Evolutionary conservation across 2,113 vertebrate species (phyloP).

Genomic region (Boulengeromyrus knoepffleri): DNA sequence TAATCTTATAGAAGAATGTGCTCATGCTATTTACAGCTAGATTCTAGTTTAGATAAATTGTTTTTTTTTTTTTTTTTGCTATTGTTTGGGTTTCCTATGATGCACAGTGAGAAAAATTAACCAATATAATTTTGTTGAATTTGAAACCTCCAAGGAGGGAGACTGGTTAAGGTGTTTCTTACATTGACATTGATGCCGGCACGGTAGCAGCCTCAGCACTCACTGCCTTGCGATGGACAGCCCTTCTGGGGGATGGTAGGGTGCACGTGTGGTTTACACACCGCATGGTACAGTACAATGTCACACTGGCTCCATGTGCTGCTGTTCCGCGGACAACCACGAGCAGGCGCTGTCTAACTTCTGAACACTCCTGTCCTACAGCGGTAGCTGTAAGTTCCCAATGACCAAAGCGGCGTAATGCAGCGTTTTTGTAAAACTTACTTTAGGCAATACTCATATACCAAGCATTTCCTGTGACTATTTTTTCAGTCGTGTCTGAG

Average conservation of each 20-base stretch:
- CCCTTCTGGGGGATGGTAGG: not conserved
- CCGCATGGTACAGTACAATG: not conserved
- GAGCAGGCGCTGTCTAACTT: conserved; percentile 29
- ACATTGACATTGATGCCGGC: not conserved
- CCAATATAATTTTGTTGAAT: not conserved
- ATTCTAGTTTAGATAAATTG: not conserved
- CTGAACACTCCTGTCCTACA: not conserved
- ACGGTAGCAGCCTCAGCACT: not conserved
- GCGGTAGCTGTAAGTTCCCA: not conserved
- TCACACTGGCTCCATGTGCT: not conserved
- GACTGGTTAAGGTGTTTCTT: not conserved
- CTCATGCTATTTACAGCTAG: not conserved
- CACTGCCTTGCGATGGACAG: not conserved
- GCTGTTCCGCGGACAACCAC: conserved; percentile 32
- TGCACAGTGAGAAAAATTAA: not conserved
- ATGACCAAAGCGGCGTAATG: conserved; percentile 2
- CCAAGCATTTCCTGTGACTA: not conserved
- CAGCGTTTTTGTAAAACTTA: not conserved
- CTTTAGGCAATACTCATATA: not conserved
- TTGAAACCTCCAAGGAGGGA: conserved; percentile 7
- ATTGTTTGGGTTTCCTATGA: not conserved
- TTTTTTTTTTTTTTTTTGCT: not conserved
- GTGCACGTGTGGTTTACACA: not conserved
- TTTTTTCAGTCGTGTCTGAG: not conserved
- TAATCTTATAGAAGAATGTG: not conserved